Evolutionary conservation across 1,140 invertebrate genomes (phyloP).

Genomic region (Mactra quadrangularis): DNA sequence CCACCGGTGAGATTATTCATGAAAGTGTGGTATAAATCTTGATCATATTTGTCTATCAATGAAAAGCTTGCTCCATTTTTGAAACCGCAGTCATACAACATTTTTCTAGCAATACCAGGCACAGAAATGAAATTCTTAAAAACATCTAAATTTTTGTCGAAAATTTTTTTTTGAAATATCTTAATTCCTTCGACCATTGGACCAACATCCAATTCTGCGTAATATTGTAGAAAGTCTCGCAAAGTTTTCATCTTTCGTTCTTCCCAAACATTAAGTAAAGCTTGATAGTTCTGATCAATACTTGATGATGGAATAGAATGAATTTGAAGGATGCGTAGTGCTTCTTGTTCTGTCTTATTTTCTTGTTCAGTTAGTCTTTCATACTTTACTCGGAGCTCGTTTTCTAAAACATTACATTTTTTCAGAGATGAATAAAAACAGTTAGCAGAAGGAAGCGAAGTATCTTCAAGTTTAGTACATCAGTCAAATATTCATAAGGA

Average conservation of each 20-base stretch:
- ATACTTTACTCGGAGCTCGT: neutral
- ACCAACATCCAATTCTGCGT: too few species aligned
- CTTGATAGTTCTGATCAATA: conserved; percentile 8
- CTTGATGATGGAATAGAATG: neutral
- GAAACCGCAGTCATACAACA: too few species aligned
- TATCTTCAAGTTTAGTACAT: too few species aligned
- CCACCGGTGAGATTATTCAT: conserved; percentile 1
- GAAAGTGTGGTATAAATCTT: too few species aligned
- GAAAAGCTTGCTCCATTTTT: neutral
- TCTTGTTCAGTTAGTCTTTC: neutral
- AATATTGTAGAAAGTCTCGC: too few species aligned
- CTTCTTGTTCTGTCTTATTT: conserved; percentile 3
- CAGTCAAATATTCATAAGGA: too few species aligned
- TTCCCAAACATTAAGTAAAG: neutral
- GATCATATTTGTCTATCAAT: neutral
- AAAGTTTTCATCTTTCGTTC: neutral
- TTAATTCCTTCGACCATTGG: neutral
- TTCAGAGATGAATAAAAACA: too few species aligned
- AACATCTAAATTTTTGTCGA: too few species aligned
- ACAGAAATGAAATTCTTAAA: too few species aligned
- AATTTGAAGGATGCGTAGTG: neutral
- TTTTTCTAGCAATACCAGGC: too few species aligned
- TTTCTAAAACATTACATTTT: neutral
- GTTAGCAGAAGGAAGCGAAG: too few species aligned
- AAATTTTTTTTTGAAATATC: conserved; percentile 13